phyloP scores from a whole-genome alignment of 2,113 vertebrate species.

The Chloebia gouldiae region DNA sequence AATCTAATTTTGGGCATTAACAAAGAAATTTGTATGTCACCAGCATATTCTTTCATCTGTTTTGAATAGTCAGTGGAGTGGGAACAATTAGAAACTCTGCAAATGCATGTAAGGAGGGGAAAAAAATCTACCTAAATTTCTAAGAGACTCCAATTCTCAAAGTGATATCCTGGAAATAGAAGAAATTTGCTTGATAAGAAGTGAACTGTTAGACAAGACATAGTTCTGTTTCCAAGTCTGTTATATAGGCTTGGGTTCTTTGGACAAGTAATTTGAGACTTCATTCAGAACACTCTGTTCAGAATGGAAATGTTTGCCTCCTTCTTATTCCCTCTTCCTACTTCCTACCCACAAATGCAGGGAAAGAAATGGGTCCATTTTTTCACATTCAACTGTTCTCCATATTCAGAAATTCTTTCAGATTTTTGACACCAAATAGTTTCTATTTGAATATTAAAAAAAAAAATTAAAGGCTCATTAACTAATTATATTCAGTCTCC shows the following conservation, averaged over 20 bases:
- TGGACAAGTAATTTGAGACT: background rate
- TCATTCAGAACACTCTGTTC: background rate
- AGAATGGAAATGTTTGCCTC: background rate
- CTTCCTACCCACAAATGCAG: background rate
- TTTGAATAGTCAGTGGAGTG: background rate
- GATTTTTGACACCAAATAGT: background rate
- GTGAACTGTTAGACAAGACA: background rate
- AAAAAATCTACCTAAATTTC: background rate
- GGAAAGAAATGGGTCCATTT: background rate
- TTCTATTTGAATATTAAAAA: background rate
- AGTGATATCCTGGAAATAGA: background rate
- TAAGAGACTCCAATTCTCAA: background rate
- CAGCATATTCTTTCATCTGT: background rate
- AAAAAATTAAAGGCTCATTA: background rate
- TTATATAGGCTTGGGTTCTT: background rate
- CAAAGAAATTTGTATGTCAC: background rate
- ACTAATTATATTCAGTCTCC: background rate
- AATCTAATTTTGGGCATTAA: background rate
- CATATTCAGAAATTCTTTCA: background rate
- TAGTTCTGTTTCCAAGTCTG: background rate
- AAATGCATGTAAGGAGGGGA: background rate
- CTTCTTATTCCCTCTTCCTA: background rate
- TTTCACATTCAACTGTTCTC: background rate
- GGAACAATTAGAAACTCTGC: background rate
- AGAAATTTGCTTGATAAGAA: background rate